phyloP scores from a whole-genome alignment of 2,888 invertebrate species.

The Blastobasis adustella region DNA sequence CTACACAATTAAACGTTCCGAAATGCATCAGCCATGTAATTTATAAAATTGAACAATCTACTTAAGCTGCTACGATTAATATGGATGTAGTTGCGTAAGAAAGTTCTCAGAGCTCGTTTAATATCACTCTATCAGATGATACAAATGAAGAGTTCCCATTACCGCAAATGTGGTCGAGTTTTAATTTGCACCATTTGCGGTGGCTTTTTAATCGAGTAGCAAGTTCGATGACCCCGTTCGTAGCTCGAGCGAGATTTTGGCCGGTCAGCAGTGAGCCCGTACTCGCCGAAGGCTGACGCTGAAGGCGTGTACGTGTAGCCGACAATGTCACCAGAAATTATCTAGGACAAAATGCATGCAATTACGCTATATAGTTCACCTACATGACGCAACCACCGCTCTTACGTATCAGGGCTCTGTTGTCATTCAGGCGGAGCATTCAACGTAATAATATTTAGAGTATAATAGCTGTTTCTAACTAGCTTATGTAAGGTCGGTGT shows the following conservation, averaged over 20 bases:
- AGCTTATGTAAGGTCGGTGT: conserved; percentile 32
- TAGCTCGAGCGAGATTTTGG: conserved; percentile 27
- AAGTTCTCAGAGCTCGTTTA: too few relatives aligned
- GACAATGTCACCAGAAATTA: conserved; percentile 8
- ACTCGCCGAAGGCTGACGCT: conserved; percentile 14
- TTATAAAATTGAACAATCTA: too few relatives aligned
- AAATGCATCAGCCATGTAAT: too few relatives aligned
- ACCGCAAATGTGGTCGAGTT: too few relatives aligned
- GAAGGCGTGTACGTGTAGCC: conserved; percentile 14
- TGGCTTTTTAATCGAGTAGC: conserved; percentile 39
- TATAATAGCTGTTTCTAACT: conserved; percentile 34
- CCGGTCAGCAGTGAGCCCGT: conserved; percentile 27
- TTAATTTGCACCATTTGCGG: conserved; percentile 21
- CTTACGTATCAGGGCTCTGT: conserved; percentile 19
- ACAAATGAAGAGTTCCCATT: too few relatives aligned
- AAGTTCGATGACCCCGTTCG: conserved; percentile 38
- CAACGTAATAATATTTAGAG: conserved; percentile 18
- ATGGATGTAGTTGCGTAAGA: too few relatives aligned
- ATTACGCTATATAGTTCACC: conserved; percentile 3
- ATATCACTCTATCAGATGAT: too few relatives aligned
- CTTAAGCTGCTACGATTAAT: too few relatives aligned
- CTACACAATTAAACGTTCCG: too few relatives aligned
- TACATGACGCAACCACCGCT: conserved; percentile 17
- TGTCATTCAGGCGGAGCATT: conserved; percentile 16
- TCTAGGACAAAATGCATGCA: conserved; percentile 6